phyloP scores from a whole-genome alignment of 2,113 vertebrate species.

The Urocolius indicus region DNA sequence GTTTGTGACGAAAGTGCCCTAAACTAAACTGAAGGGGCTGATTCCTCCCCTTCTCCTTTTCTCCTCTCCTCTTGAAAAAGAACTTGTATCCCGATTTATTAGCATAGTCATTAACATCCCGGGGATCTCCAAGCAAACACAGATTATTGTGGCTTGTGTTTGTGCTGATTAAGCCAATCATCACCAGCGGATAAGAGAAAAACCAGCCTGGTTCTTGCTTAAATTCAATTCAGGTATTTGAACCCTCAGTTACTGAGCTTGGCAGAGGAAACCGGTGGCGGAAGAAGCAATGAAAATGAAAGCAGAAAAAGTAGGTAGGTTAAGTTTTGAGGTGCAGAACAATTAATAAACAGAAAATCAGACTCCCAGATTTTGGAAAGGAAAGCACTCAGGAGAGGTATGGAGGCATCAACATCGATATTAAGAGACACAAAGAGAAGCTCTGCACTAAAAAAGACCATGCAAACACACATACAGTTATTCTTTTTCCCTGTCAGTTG shows the following conservation, averaged over 20 bases:
- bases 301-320: background rate
- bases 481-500: background rate
- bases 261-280: background rate
- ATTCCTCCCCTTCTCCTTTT: background rate
- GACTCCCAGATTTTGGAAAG: background rate
- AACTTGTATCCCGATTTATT: slow-evolving; percentile 28
- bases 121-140: slow-evolving; percentile 58
- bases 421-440: background rate
- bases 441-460: background rate
- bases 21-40: background rate
- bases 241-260: background rate
- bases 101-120: slow-evolving; percentile 60
- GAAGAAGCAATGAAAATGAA: background rate
- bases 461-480: background rate
- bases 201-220: background rate
- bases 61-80: background rate
- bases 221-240: slow-evolving; percentile 38
- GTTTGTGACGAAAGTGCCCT: background rate
- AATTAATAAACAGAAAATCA: background rate
- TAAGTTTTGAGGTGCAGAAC: background rate
- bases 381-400: background rate
- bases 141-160: slow-evolving; percentile 43
- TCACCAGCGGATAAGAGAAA: slow-evolving; percentile 22
- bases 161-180: slow-evolving; percentile 63
- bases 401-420: accelerated